These are phyloP conservation scores for Sminthurinus aureus DNA, from an alignment of 2,888 invertebrate genomes.

Conservation along the genomic window DNA sequence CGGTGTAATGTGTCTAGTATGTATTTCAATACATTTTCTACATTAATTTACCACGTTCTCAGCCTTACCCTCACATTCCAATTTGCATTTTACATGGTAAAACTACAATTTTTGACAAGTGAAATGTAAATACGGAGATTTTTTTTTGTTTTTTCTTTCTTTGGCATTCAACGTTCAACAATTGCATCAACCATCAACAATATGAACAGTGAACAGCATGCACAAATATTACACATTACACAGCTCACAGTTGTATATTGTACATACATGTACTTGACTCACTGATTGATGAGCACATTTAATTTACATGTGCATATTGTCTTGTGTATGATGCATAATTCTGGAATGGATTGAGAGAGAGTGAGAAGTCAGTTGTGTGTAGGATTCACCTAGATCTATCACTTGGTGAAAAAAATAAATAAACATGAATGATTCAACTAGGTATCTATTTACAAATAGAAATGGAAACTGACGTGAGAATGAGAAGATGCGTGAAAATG, in stretches of 20 bases:
- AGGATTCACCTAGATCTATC: background rate
- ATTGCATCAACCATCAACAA: no score
- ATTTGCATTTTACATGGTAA: background rate
- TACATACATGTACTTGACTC: no score
- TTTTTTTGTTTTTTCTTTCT: background rate
- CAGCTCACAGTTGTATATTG: no score
- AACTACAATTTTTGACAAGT: background rate
- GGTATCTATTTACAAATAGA: background rate
- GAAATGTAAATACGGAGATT: background rate
- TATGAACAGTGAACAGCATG: no score
- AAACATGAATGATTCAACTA: background rate
- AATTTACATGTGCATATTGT: background rate
- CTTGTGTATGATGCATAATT: background rate
- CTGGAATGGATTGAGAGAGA: background rate
- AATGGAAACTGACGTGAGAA: background rate
- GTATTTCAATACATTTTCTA: background rate
- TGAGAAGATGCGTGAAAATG: background rate
- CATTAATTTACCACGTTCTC: background rate
- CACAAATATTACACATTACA: no score
- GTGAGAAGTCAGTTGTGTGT: background rate
- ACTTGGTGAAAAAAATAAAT: background rate
- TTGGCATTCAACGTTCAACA: background rate
- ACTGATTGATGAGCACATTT: no score
- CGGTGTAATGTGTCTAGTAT: background rate
- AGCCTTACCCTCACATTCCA: background rate